phyloP scores from a whole-genome alignment of 2,888 invertebrate species.

The Elmis aenea region DNA sequence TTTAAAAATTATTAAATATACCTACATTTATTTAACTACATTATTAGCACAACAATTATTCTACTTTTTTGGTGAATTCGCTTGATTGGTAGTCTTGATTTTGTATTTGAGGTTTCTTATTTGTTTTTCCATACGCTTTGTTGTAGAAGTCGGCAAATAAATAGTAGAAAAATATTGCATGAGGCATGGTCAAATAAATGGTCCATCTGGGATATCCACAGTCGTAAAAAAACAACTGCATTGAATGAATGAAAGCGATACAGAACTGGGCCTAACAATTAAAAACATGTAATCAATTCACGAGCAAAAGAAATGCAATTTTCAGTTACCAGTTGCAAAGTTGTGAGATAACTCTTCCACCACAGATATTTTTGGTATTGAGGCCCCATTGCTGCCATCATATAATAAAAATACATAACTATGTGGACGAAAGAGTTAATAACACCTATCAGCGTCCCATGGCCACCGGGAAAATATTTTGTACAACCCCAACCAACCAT shows the following conservation, averaged over 20 bases:
- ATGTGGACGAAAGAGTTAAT: constrained; percentile 74
- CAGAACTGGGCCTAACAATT: constrained; percentile 79
- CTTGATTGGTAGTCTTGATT: constrained; percentile 2
- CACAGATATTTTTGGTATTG: constrained; percentile 63
- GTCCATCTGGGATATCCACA: constrained; percentile 86
- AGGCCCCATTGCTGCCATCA: constrained; percentile 71
- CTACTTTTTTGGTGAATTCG: no score
- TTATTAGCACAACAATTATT: no score
- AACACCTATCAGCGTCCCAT: constrained; percentile 64
- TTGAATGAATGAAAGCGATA: constrained; percentile 78
- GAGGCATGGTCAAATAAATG: constrained; percentile 77
- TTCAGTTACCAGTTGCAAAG: constrained; percentile 73
- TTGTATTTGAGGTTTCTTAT: neutral
- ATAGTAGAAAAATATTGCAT: constrained; percentile 89
- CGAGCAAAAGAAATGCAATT: no score
- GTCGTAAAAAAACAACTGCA: constrained; percentile 77
- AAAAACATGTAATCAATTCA: no score
- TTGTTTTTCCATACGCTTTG: constrained; percentile 55
- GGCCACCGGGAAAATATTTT: constrained; percentile 74
- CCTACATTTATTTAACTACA: no score
- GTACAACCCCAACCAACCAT: constrained; percentile 90
- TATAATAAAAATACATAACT: constrained; percentile 78
- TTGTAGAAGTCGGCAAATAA: constrained; percentile 90
- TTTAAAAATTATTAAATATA: no score
- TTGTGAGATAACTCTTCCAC: constrained; percentile 83